Evolutionary conservation across 2,888 invertebrate genomes (phyloP).

Genomic region (Euplexia lucipara): DNA sequence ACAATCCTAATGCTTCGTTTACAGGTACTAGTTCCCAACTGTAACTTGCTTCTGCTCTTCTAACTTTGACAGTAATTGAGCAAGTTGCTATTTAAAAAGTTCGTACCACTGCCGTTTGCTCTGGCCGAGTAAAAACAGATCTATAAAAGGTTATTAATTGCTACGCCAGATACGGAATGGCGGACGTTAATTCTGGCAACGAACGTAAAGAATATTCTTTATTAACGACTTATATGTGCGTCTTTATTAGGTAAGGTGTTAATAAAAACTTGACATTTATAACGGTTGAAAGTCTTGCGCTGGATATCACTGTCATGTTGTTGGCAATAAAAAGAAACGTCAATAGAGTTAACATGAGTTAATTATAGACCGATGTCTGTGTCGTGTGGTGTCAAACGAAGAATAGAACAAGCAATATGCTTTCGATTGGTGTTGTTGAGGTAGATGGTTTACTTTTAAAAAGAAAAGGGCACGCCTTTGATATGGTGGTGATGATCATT

Average conservation of each 20-base stretch:
- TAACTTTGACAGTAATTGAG: slow-evolving; percentile 60
- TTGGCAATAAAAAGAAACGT: slow-evolving; percentile 24
- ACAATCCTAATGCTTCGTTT: slow-evolving; percentile 24
- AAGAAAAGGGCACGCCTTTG: background rate
- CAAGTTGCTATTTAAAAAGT: slow-evolving; percentile 60
- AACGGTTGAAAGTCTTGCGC: slow-evolving; percentile 34
- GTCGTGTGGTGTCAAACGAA: slow-evolving; percentile 20
- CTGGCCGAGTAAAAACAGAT: slow-evolving; percentile 50
- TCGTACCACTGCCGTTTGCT: slow-evolving; percentile 21
- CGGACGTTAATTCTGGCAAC: slow-evolving; percentile 39
- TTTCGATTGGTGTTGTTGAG: slow-evolving; percentile 7
- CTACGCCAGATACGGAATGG: slow-evolving; percentile 23
- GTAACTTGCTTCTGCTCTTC: slow-evolving; percentile 26
- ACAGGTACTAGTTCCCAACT: slow-evolving; percentile 44
- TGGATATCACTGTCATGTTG: slow-evolving; percentile 21
- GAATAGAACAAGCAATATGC: slow-evolving; percentile 24
- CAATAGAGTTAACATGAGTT: slow-evolving; percentile 29
- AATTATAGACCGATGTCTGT: slow-evolving; percentile 28
- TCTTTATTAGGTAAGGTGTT: slow-evolving; percentile 26
- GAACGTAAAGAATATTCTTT: slow-evolving; percentile 37
- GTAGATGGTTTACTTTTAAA: background rate
- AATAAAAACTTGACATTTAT: slow-evolving; percentile 43
- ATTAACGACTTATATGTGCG: slow-evolving; percentile 26
- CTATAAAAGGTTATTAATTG: slow-evolving; percentile 55
- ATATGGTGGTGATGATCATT: no score